Conservation (phyloP, 2,113 vertebrate genomes). For the Anser brachyrhynchus region DNA sequence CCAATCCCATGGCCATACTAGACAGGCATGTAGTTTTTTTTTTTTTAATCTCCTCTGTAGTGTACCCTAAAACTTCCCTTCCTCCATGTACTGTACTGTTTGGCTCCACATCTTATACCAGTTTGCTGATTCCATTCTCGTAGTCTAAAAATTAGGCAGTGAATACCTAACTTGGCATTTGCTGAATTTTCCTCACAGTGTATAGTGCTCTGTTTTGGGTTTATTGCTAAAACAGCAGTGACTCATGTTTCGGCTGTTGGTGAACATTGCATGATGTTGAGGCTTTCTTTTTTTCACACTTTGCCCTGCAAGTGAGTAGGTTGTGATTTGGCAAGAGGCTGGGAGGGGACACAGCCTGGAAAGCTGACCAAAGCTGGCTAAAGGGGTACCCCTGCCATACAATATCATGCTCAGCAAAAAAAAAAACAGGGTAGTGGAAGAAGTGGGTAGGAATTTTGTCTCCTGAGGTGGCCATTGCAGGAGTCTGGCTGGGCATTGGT, state of each 20-base stretch:
- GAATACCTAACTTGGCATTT: neutral
- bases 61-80: neutral
- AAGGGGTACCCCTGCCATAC: neutral
- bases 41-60: neutral
- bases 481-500: neutral
- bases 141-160: neutral
- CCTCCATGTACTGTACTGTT: neutral
- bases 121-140: neutral
- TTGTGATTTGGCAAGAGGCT: neutral
- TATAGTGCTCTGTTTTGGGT: neutral
- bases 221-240: neutral
- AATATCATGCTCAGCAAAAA: neutral
- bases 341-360: neutral
- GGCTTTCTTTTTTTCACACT: neutral
- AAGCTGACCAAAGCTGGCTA: neutral
- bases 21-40: neutral
- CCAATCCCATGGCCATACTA: neutral
- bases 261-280: neutral
- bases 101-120: neutral
- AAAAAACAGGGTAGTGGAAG: neutral
- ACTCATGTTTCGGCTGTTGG: neutral
- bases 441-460: neutral
- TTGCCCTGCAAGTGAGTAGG: accelerated
- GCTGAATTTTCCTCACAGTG: neutral
- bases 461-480: neutral